Percentiles rank a stretch among this genome's conserved stretches.
Conservation (phyloP, 2,797 vertebrate genomes). For the Rhinoraja longicauda region DNA sequence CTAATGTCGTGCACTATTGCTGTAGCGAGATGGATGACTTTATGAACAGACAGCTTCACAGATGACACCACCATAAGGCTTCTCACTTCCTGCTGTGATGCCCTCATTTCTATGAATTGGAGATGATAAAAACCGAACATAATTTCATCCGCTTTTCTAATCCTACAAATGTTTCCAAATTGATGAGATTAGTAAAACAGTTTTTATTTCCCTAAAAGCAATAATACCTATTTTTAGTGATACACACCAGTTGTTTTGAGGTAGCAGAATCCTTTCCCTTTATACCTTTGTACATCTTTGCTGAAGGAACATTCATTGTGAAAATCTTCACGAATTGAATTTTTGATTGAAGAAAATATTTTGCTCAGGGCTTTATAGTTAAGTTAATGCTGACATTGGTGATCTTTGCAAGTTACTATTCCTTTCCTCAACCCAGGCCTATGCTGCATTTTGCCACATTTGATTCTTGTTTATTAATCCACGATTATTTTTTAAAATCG, state of each 20-base stretch:
- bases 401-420: neutral
- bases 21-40: slow-evolving; percentile 33
- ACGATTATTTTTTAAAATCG: neutral
- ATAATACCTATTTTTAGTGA: neutral
- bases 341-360: slow-evolving; percentile 9
- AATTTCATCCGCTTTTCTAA: slow-evolving; percentile 23
- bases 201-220: neutral
- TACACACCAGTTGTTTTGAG: neutral
- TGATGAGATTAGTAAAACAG: neutral
- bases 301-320: neutral
- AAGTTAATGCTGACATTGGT: too few relatives aligned
- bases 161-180: slow-evolving; percentile 1
- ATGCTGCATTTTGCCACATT: neutral
- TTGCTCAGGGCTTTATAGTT: neutral
- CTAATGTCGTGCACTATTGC: slow-evolving; percentile 33
- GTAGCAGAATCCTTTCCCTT: neutral
- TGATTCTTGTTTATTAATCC: neutral
- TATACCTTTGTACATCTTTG: neutral
- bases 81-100: slow-evolving; percentile 37
- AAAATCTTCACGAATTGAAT: neutral
- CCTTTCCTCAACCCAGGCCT: neutral
- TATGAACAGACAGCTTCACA: slow-evolving; percentile 38
- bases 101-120: slow-evolving; percentile 28
- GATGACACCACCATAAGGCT: slow-evolving; percentile 36
- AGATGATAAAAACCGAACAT: slow-evolving; percentile 33